These are phyloP conservation scores for Coptotermes formosanus DNA, from an alignment of 1,140 invertebrate species.

Conservation along the genomic window DNA sequence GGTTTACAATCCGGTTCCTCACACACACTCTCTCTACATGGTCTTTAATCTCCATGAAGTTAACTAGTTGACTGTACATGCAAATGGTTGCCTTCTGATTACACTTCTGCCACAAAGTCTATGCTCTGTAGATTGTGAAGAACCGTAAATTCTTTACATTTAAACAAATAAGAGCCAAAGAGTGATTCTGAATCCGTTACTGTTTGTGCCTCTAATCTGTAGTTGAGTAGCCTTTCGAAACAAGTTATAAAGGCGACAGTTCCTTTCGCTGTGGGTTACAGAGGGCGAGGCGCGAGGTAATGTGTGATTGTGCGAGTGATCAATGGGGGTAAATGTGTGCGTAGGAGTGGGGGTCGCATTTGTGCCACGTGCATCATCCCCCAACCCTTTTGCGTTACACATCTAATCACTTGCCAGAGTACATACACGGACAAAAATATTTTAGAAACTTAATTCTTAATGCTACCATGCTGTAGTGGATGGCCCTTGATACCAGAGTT, in stretches of 20 bases:
- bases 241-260: background rate
- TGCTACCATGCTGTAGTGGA: too few species aligned
- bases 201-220: background rate
- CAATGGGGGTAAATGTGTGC: slow-evolving; percentile 10
- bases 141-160: too few species aligned
- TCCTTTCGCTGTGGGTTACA: background rate
- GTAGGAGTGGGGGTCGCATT: background rate
- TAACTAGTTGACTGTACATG: too few species aligned
- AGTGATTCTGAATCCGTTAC: background rate
- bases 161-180: background rate
- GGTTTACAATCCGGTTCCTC: too few species aligned
- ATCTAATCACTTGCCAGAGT: background rate
- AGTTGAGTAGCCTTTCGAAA: background rate
- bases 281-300: background rate
- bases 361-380: background rate
- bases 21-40: too few species aligned
- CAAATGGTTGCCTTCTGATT: too few species aligned
- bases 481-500: too few species aligned
- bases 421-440: background rate
- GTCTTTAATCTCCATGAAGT: too few species aligned
- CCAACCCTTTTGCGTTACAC: background rate
- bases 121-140: too few species aligned
- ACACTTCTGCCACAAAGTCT: too few species aligned
- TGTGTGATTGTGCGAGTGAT: background rate
- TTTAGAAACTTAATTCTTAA: too few species aligned